Evolutionary conservation across 1,140 invertebrate genomes (phyloP).

Genomic region (Cyclargus thomasi): DNA sequence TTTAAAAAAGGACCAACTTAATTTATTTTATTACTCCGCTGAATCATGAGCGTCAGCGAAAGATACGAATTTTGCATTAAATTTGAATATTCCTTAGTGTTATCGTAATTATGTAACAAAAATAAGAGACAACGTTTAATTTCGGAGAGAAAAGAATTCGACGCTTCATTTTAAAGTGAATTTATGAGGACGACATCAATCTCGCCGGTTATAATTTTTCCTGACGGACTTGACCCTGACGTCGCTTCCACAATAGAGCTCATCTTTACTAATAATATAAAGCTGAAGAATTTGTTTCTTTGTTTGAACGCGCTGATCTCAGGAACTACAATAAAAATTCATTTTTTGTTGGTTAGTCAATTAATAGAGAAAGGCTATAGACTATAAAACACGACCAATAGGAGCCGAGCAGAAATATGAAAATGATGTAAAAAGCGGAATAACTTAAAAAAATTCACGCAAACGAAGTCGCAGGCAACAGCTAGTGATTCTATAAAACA

Average conservation of each 20-base stretch:
- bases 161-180: slow-evolving; percentile 11
- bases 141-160: neutral
- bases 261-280: no score
- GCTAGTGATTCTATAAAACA: no score
- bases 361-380: no score
- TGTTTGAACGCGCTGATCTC: no score
- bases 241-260: neutral
- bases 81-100: slow-evolving; percentile 9
- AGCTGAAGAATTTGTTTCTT: no score
- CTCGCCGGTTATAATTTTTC: slow-evolving; percentile 14
- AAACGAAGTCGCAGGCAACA: no score
- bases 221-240: slow-evolving; percentile 2
- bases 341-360: no score
- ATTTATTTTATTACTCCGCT: neutral
- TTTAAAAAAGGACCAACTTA: neutral
- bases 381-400: no score
- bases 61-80: slow-evolving; percentile 2
- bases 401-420: no score
- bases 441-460: no score
- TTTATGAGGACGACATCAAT: slow-evolving; percentile 12
- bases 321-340: no score
- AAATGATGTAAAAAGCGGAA: no score
- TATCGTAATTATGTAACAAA: slow-evolving; percentile 8
- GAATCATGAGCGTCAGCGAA: neutral
- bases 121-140: neutral